Evolutionary conservation across 2,797 vertebrate genomes (phyloP).

Genomic region (Oophaga sylvatica): DNA sequence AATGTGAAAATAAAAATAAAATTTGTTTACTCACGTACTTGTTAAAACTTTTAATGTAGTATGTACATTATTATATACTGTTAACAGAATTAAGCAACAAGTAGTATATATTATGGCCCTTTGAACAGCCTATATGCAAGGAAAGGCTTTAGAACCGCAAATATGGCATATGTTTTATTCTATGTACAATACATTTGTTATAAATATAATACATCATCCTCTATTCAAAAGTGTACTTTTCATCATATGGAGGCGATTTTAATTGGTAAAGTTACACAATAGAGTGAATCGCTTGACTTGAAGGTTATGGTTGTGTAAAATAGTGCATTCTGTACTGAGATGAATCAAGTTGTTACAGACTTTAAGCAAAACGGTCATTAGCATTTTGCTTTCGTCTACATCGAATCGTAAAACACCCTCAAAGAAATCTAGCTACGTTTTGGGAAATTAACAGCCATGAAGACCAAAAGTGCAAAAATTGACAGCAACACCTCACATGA

Average conservation of each 20-base stretch:
- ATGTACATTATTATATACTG: constrained; percentile 55
- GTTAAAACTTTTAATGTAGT: constrained; percentile 61
- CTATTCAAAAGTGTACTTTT: constrained; percentile 86
- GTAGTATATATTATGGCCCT: constrained; percentile 54
- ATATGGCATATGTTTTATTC: constrained; percentile 90
- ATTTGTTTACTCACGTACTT: constrained; percentile 58
- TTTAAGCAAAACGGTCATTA: constrained; percentile 10
- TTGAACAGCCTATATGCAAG: constrained; percentile 55
- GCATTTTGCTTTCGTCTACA: constrained; percentile 11
- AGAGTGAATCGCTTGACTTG: constrained; percentile 75
- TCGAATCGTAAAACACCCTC: constrained; percentile 61
- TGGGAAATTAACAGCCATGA: constrained; percentile 61
- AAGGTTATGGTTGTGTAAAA: constrained; percentile 74
- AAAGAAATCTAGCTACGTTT: constrained; percentile 64
- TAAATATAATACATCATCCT: constrained; percentile 96
- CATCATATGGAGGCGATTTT: constrained; percentile 78
- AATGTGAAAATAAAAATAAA: constrained; percentile 27
- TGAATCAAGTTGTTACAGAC: constrained; percentile 69
- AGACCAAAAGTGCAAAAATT: constrained; percentile 61
- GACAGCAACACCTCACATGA: constrained; percentile 70
- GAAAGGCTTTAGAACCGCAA: constrained; percentile 71
- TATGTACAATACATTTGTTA: constrained; percentile 98
- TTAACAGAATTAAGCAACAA: constrained; percentile 59
- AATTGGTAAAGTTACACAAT: constrained; percentile 79
- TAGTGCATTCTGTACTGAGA: constrained; percentile 76